Conservation (phyloP, 2,888 invertebrate species). For the Scaptomyza cyrtandrae region DNA sequence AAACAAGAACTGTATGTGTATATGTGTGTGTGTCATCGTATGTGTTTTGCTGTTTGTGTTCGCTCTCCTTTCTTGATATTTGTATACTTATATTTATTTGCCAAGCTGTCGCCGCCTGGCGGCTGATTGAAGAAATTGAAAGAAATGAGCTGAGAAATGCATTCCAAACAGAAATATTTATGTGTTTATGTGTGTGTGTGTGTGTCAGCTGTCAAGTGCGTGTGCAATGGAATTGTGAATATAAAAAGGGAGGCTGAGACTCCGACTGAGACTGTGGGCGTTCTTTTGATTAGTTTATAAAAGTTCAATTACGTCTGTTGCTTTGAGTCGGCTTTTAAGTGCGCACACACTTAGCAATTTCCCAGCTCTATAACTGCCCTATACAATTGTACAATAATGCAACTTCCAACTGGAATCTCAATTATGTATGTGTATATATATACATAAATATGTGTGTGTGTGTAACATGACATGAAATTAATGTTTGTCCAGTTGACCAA, state of each 20-base stretch:
- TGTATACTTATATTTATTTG: constrained; percentile 25
- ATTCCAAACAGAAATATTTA: constrained; percentile 9
- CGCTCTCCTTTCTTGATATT: constrained; percentile 48
- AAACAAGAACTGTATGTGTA: background rate
- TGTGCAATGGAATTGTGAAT: constrained; percentile 6
- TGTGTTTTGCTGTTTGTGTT: constrained; percentile 35
- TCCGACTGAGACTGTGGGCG: constrained; percentile 46
- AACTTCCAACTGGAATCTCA: constrained; percentile 44
- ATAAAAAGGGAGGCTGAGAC: constrained; percentile 7
- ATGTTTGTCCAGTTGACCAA: constrained; percentile 75
- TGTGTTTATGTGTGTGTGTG: constrained; percentile 13
- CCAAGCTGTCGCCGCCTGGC: constrained; percentile 45
- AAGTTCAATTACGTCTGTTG: constrained; percentile 73
- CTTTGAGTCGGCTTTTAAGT: constrained; percentile 39
- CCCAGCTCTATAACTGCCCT: constrained; percentile 53
- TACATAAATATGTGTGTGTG: too few species aligned
- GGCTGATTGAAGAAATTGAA: constrained; percentile 74
- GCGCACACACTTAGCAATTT: constrained; percentile 63
- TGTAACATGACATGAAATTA: constrained; percentile 66
- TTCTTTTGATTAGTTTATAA: constrained; percentile 75
- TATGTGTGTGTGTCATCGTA: constrained; percentile 18
- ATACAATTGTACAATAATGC: constrained; percentile 72
- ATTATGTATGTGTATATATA: background rate
- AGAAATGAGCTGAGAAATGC: constrained; percentile 55
- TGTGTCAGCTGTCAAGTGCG: constrained; percentile 57